phyloP scores from a whole-genome alignment of 2,113 vertebrate genomes.

The Aptenodytes forsteri region DNA sequence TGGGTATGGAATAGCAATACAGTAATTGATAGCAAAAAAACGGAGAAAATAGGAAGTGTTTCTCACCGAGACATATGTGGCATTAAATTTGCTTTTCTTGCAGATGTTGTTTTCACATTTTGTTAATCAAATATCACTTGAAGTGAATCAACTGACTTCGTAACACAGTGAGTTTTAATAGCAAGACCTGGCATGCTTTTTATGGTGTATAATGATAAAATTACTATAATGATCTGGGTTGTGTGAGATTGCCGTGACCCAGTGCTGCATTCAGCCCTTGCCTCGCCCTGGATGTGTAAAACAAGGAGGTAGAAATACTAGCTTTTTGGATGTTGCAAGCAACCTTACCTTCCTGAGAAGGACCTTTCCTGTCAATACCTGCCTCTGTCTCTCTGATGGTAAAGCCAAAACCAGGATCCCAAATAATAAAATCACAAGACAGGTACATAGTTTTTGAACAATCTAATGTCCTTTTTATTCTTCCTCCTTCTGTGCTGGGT shows the following conservation, averaged over 20 bases:
- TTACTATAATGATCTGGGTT: not conserved
- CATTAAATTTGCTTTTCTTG: not conserved
- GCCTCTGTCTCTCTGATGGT: not conserved
- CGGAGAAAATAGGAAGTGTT: not conserved
- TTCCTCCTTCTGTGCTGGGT: not conserved
- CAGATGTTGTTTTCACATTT: not conserved
- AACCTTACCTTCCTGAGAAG: not conserved
- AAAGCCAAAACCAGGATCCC: not conserved
- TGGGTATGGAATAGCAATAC: not conserved
- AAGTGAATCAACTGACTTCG: not conserved
- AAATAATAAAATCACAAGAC: not conserved
- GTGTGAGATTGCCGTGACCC: not conserved
- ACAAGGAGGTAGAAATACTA: not conserved
- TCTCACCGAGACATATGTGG: not conserved
- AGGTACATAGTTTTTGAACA: not conserved
- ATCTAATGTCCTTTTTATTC: not conserved
- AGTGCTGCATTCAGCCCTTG: not conserved
- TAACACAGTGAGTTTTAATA: not conserved
- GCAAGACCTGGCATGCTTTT: not conserved
- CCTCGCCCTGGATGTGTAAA: not conserved
- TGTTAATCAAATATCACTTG: not conserved
- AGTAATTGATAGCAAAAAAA: not conserved
- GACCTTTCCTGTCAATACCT: not conserved
- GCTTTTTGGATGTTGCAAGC: not conserved
- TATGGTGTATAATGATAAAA: not conserved